Conservation (phyloP, 2,797 vertebrate species). For the Catamblyrhynchus diadema region DNA sequence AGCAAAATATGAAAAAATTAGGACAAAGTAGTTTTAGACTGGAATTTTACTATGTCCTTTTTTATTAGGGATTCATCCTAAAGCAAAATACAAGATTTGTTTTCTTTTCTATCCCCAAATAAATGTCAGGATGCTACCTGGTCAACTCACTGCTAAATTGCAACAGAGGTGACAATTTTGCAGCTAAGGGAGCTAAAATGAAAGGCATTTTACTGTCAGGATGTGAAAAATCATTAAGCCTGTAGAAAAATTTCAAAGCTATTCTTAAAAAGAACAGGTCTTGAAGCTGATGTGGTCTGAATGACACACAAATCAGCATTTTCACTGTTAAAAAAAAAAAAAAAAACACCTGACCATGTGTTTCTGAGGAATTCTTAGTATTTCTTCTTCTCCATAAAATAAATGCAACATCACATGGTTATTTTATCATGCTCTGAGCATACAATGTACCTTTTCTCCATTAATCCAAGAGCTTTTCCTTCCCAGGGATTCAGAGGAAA, state of each 20-base stretch:
- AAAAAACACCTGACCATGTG: not conserved
- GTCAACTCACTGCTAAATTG: accelerated
- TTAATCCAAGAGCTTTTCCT: not conserved
- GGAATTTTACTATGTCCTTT: not conserved
- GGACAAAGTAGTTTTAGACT: not conserved
- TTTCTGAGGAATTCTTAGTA: not conserved
- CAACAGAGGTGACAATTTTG: not conserved
- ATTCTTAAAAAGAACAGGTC: not conserved
- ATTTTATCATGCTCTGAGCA: not conserved
- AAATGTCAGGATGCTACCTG: not conserved
- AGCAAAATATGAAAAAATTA: not conserved
- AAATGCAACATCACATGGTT: not conserved
- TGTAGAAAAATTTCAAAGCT: not conserved
- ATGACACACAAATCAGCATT: not conserved
- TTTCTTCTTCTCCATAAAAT: not conserved
- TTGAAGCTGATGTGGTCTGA: not conserved
- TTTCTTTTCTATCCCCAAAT: not conserved
- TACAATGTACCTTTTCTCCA: not conserved
- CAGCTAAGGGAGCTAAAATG: not conserved
- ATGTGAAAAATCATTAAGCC: not conserved
- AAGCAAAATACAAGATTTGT: not conserved
- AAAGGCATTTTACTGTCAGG: not conserved
- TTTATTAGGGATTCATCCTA: not conserved
- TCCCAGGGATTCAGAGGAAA: not conserved
- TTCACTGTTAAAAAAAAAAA: not conserved